Base-by-base conservation (phyloP, 2,888 invertebrate species). In the Caenorhabditis japonica region DNA sequence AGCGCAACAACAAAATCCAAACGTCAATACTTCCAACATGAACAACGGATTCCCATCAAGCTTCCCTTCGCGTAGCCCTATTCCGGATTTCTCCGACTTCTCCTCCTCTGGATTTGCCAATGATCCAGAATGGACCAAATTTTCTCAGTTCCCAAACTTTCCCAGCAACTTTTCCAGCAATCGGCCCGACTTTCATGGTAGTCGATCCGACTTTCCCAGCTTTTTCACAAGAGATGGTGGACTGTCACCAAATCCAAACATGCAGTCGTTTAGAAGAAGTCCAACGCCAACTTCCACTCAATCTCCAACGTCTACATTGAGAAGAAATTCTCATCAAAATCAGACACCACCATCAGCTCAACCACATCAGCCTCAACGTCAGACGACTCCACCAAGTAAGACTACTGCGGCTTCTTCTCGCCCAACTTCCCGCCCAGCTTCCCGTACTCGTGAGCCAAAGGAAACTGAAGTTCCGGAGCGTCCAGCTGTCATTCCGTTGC, bases 401-500 rank as follows among this genome's bases (percentile, higher is more conserved):
- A 64, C 51, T 34, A 36, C 58, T 4, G n/a, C 39, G 17, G 5
- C 39, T 15, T 4, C 39, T 5, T 39, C 23, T 7, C 10, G 46
- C 30, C 30, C 30, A 12, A 27, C 59, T 19, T 66, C 66, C 47
- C 66, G 74, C 38, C 68, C 74, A 30, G 39, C 61, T 39, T 68
- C 74, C 12, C 55, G 73, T 49, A 51, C 55, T 44, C 51, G 72
- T 21, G 64, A 72, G 41, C 64, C 64, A 25, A 72, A 72, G 30
- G 64, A 64, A 34, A 47, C 3, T 19, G 72, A 72, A 10, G 70
- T 64, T 17, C 72, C 72, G 7, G 74, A 74, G 52, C 36, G 74
- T 39, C 74, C 74, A 27, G 68, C 74, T 19, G 68, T 74, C 4
- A 74, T 74, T 46, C 74, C 74, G 39, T 41, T 74, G 41, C 68